Percentiles rank a stretch among this genome's conserved stretches.
Conservation (phyloP, 1,140 invertebrate species). For the Battus philenor region DNA sequence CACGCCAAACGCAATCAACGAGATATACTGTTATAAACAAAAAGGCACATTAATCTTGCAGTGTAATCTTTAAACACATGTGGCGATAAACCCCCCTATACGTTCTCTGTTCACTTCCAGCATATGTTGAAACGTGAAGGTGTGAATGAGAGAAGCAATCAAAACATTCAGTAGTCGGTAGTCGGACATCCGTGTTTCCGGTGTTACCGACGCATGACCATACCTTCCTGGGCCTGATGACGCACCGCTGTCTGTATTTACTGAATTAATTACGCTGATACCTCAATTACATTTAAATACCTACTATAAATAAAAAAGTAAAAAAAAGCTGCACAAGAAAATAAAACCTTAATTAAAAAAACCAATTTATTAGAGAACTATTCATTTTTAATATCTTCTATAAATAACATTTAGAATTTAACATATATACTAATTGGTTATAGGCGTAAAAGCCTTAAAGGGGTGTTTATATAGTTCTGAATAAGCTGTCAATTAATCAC, state of each 20-base stretch:
- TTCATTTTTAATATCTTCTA: too few species aligned
- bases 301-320: too few species aligned
- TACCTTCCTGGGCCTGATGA: constrained; percentile 44
- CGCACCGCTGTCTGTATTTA: constrained; percentile 15
- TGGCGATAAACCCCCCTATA: not conserved
- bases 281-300: too few species aligned
- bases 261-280: constrained; percentile 17
- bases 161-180: constrained; percentile 28
- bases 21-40: constrained; percentile 11
- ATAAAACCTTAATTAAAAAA: too few species aligned
- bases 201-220: constrained; percentile 49
- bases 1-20: not conserved
- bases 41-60: constrained; percentile 6
- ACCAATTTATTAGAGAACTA: too few species aligned
- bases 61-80: constrained; percentile 13
- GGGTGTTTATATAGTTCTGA: too few species aligned
- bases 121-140: constrained; percentile 5
- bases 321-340: too few species aligned
- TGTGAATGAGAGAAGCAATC: constrained; percentile 20
- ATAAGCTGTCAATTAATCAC: too few species aligned
- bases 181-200: constrained; percentile 61
- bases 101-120: constrained; percentile 17
- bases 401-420: too few species aligned
- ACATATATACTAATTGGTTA: too few species aligned
- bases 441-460: too few species aligned